Base-by-base conservation (phyloP, 2,888 invertebrate genomes). In the Napeogenes sylphis region DNA sequence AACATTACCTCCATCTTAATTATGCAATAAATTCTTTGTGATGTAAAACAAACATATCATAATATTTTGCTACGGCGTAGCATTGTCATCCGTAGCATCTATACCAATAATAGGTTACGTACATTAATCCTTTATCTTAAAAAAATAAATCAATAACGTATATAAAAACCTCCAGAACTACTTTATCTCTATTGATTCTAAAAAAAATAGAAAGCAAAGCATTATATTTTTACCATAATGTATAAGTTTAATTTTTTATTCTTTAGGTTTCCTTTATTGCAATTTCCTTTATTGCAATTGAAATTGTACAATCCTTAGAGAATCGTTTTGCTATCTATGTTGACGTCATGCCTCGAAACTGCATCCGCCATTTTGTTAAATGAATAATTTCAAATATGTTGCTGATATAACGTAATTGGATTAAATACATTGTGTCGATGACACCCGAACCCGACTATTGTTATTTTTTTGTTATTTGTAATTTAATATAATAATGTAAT, bases 331-430 rank as follows among this genome's bases (percentile, higher is more conserved):
- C 66, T 61, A 59, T 65, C 66, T 42, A 56, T 21, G 65, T 60
- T 78, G 74, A 80, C 83, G 81, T 80, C 79, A 81, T 75, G 68
- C 55, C 67, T 70, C 66, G 70, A 51, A 71, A 63, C 74, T 83
- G 78, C 78, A 80, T 78, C 81, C 82, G 83, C 83, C 84, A 84
- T 85, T 84, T 84, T 85, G 82, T 74, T 77, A 74, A 78, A 75
- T 74, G 71, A 66, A 73, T 79, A 76, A 76, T 73, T 73, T 30
- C 51, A 72, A 64, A 61, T 63, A 59, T 47, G 32, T 57, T 21
- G 59, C 53, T 56, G 51, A 59, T 58, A 57, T 13, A 62, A 51
- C 30, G 51, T 51, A 51, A 38, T 42, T 12, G n/a, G 47, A 61
- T 12, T 51, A 55, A 45, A 38, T 56, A 45, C 45, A 32, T 45